phyloP scores from a whole-genome alignment of 2,113 vertebrate species.

The Clarias magur region DNA sequence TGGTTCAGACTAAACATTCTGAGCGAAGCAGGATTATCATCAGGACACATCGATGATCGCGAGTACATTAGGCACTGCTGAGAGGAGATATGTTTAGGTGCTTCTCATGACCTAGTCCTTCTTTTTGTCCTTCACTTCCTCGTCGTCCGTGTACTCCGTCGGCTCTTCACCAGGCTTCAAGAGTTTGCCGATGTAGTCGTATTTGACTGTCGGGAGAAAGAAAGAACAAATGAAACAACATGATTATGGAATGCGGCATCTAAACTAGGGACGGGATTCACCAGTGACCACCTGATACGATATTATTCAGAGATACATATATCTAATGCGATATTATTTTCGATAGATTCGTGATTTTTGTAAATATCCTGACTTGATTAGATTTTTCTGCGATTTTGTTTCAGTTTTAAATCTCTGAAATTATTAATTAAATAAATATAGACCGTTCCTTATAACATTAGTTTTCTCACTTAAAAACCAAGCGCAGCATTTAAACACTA shows the following conservation, averaged over 20 bases:
- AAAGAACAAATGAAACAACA: neutral
- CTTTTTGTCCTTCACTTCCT: slow-evolving; percentile 79
- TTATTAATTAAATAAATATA: too few species aligned
- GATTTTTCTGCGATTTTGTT: too few species aligned
- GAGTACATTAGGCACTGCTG: neutral
- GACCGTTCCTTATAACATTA: too few species aligned
- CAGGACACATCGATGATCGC: neutral
- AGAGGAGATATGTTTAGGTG: slow-evolving; percentile 52
- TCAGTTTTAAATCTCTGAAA: too few species aligned
- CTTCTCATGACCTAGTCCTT: slow-evolving; percentile 59
- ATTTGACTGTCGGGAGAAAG: slow-evolving; percentile 81
- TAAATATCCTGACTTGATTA: too few species aligned
- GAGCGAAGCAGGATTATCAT: slow-evolving; percentile 14
- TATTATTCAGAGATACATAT: too few species aligned
- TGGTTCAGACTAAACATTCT: slow-evolving; percentile 35
- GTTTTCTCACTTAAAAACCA: too few species aligned
- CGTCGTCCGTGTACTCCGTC: slow-evolving; percentile 92
- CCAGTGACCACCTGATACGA: too few species aligned
- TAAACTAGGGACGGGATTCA: too few species aligned
- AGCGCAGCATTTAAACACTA: too few species aligned
- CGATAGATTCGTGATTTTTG: too few species aligned
- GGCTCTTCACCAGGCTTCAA: slow-evolving; percentile 92
- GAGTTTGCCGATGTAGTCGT: slow-evolving; percentile 91
- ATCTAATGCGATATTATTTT: too few species aligned
- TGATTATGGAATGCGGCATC: neutral